Evolutionary conservation across 2,113 vertebrate species (phyloP), one percentile per base, ranked within the genome.

Genomic region (Cebidichthys violaceus): DNA sequence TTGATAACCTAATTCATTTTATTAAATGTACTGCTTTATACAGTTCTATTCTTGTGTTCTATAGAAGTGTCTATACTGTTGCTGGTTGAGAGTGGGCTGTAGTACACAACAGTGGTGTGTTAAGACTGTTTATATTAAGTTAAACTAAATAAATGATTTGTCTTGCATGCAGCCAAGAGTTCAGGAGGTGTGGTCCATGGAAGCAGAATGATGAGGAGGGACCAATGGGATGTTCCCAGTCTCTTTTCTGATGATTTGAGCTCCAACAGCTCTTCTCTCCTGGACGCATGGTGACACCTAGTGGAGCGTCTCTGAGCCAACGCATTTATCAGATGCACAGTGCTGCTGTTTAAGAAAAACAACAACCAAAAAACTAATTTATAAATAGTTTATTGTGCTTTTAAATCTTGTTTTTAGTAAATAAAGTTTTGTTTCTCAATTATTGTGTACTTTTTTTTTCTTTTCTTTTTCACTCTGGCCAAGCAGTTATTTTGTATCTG

Each of bases 191-290:
- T 82, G 67, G 57, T 62, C 17, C 4, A 18, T 85, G 89, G 92
- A 93, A 83, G 94, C 92, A 89, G 72, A 86, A 96, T 96, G 95
- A 96, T 1, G 93, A 93, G 82, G 91, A 91, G 69, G 10, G 94
- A 94, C 84, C 50, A 94, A 95, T 62, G 88, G 93, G 86, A 83
- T 10, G 24, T 39, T 78, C 82, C 93, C 92, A 85, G 94, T 96
- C 92, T 66, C 68, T 95, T 86, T 81, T 94, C 93, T 94, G 95
- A 96, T 92, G 90, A 92, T 18, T 18, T 10, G 37, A 20, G 90
- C 81, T 86, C 82, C 86, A 75, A 4, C 65, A 62, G 83, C 60
- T 85, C 62, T 61, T 37, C 41, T 79, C 37, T 81, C 65, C 69
- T 91, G 86, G 88, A 82, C 45, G 57, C 47, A 82, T 35, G 55